Base-by-base conservation (phyloP, 2,113 vertebrate species). In the Lampris incognitus region DNA sequence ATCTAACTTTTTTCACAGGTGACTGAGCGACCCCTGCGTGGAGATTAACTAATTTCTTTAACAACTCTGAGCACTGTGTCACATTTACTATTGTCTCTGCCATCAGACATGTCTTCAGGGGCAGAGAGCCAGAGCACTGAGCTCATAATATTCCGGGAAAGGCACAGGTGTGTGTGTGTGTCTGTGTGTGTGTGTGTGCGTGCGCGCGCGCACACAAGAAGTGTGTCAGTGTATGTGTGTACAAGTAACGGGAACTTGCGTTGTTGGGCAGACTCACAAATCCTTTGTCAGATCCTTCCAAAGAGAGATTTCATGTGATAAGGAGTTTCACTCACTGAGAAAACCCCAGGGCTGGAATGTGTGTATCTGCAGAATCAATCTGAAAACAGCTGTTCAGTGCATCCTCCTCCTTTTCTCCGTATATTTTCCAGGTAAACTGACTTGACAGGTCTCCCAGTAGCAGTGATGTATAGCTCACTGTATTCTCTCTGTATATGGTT, bases 41-140 rank as follows among this genome's bases (percentile, higher is more conserved):
- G 36, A 79, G 71, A 95, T 93, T 92, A 93, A 92, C 61, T 93
- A 90, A 94, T 94, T 93, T 93, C 82, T 94, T 94, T 93, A 96
- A 95, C 85, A 94, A 94, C 65, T 89, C 83, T 66, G 41, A 81
- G 71, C 71, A 52, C 42, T 41, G 71, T 91, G 87, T 92, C 90
- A 82, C 50, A 62, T 75, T 92, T 89, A 90, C 66, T 88, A 63
- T 9, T 76, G 81, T 75, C 70, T 86, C 66, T 75, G 49, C 50
- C 38, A 51, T 64, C 59, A 79, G 76, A 75, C 71, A 72, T 74
- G 64, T 37, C 1, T 50, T 41, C 55, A 39, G 66, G 50, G 49
- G 24, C n/a, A 10, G n/a, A 39, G 49, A 44, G n/a, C 8, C 51
- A 42, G 44, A 24, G 66, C 63, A 46, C 36, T 38, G 54, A 70